phyloP scores from a whole-genome alignment of 2,113 vertebrate genomes.

The Atrichornis clamosus region DNA sequence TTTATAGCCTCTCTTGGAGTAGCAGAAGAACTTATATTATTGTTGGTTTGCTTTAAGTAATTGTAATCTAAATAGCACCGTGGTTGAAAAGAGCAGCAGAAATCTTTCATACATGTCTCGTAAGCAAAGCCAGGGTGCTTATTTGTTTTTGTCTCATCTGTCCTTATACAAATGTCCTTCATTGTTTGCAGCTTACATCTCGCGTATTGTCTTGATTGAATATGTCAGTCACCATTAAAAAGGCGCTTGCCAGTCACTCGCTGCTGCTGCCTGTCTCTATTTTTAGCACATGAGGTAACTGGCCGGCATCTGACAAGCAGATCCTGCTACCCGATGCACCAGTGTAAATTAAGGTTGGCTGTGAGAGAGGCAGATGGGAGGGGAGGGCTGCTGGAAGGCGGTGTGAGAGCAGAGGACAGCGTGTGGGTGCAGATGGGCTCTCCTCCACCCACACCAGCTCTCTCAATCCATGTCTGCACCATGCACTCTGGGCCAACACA shows the following conservation, averaged over 20 bases:
- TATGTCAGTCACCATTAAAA: background rate
- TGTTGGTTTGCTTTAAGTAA: conserved; percentile 13
- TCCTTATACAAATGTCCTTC: background rate
- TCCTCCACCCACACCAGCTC: background rate
- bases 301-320: background rate
- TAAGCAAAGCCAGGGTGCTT: background rate
- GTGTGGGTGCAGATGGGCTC: background rate
- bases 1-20: conserved; percentile 24
- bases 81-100: conserved; percentile 13
- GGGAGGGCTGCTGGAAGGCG: background rate
- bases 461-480: background rate
- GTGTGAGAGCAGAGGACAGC: rapidly evolving
- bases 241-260: background rate
- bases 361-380: background rate
- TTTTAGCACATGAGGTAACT: conserved; percentile 36
- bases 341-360: background rate
- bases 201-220: background rate
- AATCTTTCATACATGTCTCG: background rate
- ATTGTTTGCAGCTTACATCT: background rate
- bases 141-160: background rate
- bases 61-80: background rate
- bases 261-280: background rate
- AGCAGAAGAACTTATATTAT: conserved; percentile 15
- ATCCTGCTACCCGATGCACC: background rate
- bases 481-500: rapidly evolving